A percentile compares a stretch with the other conserved stretches of the same genome.
Conservation (phyloP, 23 tunicate genomes). For the Halocynthia roretzi region DNA sequence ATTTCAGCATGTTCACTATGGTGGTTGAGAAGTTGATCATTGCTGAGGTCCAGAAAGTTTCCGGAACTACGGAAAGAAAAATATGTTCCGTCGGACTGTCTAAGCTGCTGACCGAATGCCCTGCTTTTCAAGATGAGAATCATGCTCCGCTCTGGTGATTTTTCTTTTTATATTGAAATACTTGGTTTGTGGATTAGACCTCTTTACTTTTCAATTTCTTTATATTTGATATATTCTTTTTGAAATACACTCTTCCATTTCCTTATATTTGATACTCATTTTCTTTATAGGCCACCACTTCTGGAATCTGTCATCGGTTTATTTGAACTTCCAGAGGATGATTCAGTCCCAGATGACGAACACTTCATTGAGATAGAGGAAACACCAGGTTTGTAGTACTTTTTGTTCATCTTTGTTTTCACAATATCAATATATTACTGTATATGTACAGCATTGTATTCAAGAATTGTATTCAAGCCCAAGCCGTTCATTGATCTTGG, state of each 20-base stretch:
- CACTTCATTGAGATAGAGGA: constrained; percentile 92
- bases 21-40: constrained; percentile 80
- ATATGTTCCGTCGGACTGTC: constrained; percentile 82
- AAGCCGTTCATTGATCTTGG: neutral
- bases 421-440: neutral
- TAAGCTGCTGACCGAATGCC: constrained; percentile 71
- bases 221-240: neutral
- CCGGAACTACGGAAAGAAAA: constrained; percentile 70
- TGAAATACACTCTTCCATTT: neutral
- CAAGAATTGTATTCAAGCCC: neutral
- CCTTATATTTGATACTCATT: neutral
- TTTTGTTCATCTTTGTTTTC: neutral
- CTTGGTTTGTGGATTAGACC: neutral
- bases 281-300: constrained; percentile 44
- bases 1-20: constrained; percentile 80
- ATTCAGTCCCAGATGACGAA: constrained; percentile 83
- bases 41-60: constrained; percentile 66
- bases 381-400: constrained; percentile 48
- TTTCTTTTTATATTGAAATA: neutral
- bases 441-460: neutral
- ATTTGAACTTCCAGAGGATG: constrained; percentile 90
- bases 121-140: constrained; percentile 65
- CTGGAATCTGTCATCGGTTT: constrained; percentile 80
- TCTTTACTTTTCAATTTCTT: neutral
- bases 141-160: constrained; percentile 55